A percentile compares a stretch with the other conserved stretches of the same genome.
Evolutionary conservation across 2,797 vertebrate genomes (phyloP).

Genomic region (Scolopax bukidnonensis): DNA sequence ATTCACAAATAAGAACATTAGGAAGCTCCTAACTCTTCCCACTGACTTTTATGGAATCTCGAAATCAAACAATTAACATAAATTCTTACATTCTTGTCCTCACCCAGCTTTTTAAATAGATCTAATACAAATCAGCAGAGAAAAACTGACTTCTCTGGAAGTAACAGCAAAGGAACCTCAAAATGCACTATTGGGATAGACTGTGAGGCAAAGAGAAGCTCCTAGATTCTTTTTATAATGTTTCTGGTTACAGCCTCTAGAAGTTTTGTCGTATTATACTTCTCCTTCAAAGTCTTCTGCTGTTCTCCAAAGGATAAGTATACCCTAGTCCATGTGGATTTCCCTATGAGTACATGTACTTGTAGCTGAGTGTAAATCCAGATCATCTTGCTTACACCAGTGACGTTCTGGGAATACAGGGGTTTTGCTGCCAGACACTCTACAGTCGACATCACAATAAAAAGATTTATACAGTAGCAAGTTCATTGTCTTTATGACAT

Average conservation of each 20-base stretch:
- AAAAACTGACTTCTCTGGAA: neutral
- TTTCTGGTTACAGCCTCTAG: neutral
- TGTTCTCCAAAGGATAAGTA: neutral
- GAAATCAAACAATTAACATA: neutral
- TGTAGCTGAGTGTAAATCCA: neutral
- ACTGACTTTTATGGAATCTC: neutral
- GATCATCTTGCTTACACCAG: neutral
- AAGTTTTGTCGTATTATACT: neutral
- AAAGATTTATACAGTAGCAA: neutral
- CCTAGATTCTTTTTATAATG: neutral
- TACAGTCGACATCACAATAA: neutral
- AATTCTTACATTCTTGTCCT: neutral
- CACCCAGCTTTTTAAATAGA: neutral
- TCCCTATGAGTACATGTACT: neutral
- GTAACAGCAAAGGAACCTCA: neutral
- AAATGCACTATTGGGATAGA: neutral
- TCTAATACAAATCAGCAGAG: neutral
- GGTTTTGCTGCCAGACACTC: neutral
- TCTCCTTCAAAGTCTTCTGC: neutral
- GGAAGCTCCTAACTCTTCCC: neutral
- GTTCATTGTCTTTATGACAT: neutral
- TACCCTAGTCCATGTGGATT: neutral
- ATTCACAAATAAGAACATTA: neutral
- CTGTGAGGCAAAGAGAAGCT: neutral
- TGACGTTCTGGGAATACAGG: neutral